Evolutionary conservation across 2,888 invertebrate genomes (phyloP).

Genomic region (Luperina nickerlii): DNA sequence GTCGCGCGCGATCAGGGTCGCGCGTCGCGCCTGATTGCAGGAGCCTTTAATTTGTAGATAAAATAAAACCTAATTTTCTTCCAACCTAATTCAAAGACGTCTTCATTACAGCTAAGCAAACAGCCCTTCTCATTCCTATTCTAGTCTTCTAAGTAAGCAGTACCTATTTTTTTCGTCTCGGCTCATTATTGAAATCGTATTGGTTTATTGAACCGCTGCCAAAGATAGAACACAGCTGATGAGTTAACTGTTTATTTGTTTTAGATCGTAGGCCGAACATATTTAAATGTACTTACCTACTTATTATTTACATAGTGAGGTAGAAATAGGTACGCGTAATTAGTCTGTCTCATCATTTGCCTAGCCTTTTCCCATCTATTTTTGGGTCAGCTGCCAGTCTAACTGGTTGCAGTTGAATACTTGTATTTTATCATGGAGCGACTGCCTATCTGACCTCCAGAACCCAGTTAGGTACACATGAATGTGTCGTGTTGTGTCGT

Average conservation of each 20-base stretch:
- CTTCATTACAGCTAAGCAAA: slow-evolving; percentile 24
- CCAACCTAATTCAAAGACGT: background rate
- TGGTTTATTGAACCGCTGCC: slow-evolving; percentile 72
- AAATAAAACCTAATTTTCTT: slow-evolving; percentile 4
- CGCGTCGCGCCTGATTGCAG: too few species aligned
- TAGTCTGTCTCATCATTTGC: background rate
- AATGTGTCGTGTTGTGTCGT: background rate
- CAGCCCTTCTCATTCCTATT: slow-evolving; percentile 16
- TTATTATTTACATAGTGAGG: slow-evolving; percentile 34
- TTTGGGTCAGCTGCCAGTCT: background rate
- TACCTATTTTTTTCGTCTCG: slow-evolving; percentile 53
- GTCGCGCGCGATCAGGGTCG: too few species aligned
- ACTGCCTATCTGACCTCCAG: too few species aligned
- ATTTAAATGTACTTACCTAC: too few species aligned
- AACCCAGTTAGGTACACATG: too few species aligned
- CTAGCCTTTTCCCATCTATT: background rate
- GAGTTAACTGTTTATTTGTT: slow-evolving; percentile 63
- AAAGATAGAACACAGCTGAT: slow-evolving; percentile 72
- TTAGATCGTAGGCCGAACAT: slow-evolving; percentile 48
- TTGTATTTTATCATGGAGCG: too few species aligned
- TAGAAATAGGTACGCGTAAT: slow-evolving; percentile 38
- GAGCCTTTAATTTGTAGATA: background rate
- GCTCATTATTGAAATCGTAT: slow-evolving; percentile 66
- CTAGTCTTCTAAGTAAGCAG: slow-evolving; percentile 35
- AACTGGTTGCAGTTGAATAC: too few species aligned